phyloP scores from a whole-genome alignment of 2,113 vertebrate genomes.

The Pollimyrus isidori region DNA sequence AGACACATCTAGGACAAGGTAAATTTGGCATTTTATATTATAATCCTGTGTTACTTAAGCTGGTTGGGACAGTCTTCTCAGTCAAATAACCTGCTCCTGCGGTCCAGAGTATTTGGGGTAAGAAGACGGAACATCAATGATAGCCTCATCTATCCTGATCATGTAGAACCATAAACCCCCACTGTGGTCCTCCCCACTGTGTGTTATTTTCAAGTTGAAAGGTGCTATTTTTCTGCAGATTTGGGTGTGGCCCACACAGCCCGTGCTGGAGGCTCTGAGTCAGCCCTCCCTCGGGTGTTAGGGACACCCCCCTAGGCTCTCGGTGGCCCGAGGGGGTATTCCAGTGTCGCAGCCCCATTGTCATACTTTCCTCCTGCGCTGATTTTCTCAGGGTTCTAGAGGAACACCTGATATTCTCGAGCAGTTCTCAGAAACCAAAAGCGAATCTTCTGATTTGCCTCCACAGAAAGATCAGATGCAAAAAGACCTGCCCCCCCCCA shows the following conservation, averaged over 20 bases:
- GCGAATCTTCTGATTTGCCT: background rate
- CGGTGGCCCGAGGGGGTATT: background rate
- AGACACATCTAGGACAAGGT: background rate
- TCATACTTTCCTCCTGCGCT: slow-evolving; percentile 1
- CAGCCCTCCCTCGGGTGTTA: background rate
- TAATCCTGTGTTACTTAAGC: background rate
- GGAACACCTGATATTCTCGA: background rate
- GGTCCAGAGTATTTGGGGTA: background rate
- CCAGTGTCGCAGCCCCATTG: background rate
- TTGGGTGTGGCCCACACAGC: background rate
- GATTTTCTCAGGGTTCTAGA: background rate
- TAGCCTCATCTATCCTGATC: background rate
- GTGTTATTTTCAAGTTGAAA: background rate
- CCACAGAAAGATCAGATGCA: background rate
- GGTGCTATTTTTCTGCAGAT: background rate
- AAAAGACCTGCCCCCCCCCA: background rate
- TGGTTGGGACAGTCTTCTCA: background rate
- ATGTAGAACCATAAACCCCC: background rate
- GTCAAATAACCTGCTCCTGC: background rate
- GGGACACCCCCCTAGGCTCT: slow-evolving; percentile 1
- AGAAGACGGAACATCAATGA: background rate
- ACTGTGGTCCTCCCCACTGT: background rate
- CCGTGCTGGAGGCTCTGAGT: background rate
- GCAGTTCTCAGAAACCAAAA: slow-evolving; percentile 10
- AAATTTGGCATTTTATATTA: background rate